Conservation (phyloP, 2,113 vertebrate genomes). For the Boulengerochromis microlepis region DNA sequence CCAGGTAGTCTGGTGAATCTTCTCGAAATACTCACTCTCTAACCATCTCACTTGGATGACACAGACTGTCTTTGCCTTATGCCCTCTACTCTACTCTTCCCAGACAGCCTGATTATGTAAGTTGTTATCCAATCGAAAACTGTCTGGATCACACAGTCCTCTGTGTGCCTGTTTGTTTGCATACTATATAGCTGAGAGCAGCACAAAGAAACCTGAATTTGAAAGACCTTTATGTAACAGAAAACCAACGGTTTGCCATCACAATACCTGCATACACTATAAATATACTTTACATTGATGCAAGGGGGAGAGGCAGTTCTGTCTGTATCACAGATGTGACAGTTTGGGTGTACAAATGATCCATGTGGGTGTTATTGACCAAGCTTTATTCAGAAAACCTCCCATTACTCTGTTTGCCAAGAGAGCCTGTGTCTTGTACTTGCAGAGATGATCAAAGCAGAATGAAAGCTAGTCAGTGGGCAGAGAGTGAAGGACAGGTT, state of each 20-base stretch:
- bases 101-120: slow-evolving; percentile 67
- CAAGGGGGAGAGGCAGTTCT: neutral
- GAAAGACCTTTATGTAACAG: slow-evolving; percentile 57
- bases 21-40: slow-evolving; percentile 33
- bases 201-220: slow-evolving; percentile 56
- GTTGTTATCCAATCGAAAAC: slow-evolving; percentile 68
- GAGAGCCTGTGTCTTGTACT: neutral
- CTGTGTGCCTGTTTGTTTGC: slow-evolving; percentile 59
- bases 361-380: slow-evolving; percentile 5
- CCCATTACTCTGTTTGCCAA: neutral
- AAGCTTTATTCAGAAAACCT: slow-evolving; percentile 1
- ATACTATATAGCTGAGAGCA: slow-evolving; percentile 48
- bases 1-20: neutral
- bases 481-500: neutral
- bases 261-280: neutral
- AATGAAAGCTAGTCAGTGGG: slow-evolving; percentile 17
- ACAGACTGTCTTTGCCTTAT: slow-evolving; percentile 42
- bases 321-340: neutral
- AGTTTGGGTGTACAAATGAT: neutral
- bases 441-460: neutral
- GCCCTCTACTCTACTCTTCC: slow-evolving; percentile 56
- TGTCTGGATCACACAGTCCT: slow-evolving; percentile 54
- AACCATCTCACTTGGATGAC: slow-evolving; percentile 32
- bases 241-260: slow-evolving; percentile 5
- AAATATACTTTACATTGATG: slow-evolving; percentile 11